These are phyloP conservation scores for Anolis apletophallus DNA, from an alignment of 2,797 vertebrate species.

Conservation along the genomic window DNA sequence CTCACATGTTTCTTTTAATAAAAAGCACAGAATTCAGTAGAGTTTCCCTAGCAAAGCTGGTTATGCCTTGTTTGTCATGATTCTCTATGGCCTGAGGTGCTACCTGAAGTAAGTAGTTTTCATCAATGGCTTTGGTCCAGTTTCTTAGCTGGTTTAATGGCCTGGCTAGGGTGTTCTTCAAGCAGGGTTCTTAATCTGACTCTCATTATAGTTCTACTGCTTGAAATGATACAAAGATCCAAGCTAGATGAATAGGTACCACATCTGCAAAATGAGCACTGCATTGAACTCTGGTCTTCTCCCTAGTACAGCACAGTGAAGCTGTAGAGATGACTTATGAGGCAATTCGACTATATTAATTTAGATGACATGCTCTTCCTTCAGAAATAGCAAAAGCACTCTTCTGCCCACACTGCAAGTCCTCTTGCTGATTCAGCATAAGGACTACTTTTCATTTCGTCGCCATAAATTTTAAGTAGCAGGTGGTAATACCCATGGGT, in stretches of 20 bases:
- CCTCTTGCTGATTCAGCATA: constrained; percentile 57
- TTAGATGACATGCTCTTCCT: constrained; percentile 58
- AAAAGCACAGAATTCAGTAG: neutral
- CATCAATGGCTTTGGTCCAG: constrained; percentile 34
- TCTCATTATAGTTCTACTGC: neutral
- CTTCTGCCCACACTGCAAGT: constrained; percentile 39
- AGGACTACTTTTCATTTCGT: constrained; percentile 43
- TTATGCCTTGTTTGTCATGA: neutral
- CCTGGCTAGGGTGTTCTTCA: constrained; percentile 27
- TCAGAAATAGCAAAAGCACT: constrained; percentile 49
- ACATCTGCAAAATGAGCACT: constrained; percentile 58
- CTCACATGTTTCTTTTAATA: neutral
- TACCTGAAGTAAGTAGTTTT: neutral
- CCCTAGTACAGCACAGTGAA: constrained; percentile 26
- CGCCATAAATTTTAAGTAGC: constrained; percentile 57
- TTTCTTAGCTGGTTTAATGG: constrained; percentile 44
- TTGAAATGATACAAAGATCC: constrained; percentile 33
- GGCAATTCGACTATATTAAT: constrained; percentile 64
- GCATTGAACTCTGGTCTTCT: constrained; percentile 62
- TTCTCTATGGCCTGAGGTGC: neutral
- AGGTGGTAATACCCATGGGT: constrained; percentile 30
- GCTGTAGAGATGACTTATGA: constrained; percentile 67
- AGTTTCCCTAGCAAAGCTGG: neutral
- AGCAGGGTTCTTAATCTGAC: constrained; percentile 46
- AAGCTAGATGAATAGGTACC: constrained; percentile 42